Evolutionary conservation across 2,113 vertebrate genomes (phyloP).

Genomic region (Pampusana beccarii): DNA sequence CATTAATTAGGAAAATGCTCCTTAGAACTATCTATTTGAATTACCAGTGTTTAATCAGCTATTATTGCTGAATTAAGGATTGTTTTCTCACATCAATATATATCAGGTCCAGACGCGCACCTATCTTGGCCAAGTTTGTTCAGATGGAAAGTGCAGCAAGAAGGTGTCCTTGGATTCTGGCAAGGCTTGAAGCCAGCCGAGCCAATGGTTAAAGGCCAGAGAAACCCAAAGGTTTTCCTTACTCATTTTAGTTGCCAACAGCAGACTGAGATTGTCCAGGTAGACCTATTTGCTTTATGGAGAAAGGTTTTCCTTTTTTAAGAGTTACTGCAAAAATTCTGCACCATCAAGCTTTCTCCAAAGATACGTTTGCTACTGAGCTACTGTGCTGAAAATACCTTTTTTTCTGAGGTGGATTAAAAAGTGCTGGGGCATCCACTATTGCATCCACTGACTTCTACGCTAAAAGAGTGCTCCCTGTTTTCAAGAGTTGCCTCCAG

Average conservation of each 20-base stretch:
- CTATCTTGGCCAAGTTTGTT: not conserved
- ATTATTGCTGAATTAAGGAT: slow-evolving; percentile 41
- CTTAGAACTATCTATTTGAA: slow-evolving; percentile 41
- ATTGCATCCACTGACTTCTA: not conserved
- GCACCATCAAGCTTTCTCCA: not conserved
- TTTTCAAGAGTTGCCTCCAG: not conserved
- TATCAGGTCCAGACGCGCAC: not conserved
- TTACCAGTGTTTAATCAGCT: slow-evolving; percentile 6
- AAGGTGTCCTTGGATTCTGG: not conserved
- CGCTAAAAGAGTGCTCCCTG: accelerated
- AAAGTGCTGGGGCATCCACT: not conserved
- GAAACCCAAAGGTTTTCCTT: not conserved
- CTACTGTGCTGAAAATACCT: not conserved
- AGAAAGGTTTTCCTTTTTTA: not conserved
- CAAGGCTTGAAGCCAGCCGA: not conserved
- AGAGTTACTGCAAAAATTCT: not conserved
- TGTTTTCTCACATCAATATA: slow-evolving; percentile 34
- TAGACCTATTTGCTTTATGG: not conserved
- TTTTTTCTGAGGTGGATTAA: not conserved
- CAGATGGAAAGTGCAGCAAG: not conserved
- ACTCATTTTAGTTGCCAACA: not conserved
- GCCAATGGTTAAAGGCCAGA: not conserved
- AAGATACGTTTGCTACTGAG: not conserved
- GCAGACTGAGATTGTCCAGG: not conserved
- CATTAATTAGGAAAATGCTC: slow-evolving; percentile 50